Percentiles rank a stretch among this genome's conserved stretches.
Conservation (phyloP, 2,888 invertebrate species). For the Lathronympha strigana region DNA sequence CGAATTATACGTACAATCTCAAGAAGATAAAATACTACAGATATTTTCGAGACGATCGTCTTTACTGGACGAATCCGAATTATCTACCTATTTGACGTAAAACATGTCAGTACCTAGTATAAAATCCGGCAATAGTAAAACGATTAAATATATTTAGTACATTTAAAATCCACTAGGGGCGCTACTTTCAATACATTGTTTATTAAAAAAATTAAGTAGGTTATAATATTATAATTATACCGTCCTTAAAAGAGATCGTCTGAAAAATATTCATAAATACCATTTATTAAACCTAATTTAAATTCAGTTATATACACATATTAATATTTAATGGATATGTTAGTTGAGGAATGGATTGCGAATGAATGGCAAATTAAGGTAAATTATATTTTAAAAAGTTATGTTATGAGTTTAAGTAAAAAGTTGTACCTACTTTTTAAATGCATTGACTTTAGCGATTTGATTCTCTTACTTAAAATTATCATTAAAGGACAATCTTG, state of each 20-base stretch:
- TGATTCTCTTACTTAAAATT: slow-evolving; percentile 31
- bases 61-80: slow-evolving; percentile 1
- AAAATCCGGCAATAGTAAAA: background rate
- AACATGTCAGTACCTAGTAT: slow-evolving; percentile 13
- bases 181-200: background rate
- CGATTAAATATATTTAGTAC: background rate
- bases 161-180: background rate
- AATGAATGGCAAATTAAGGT: slow-evolving; percentile 9
- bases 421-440: background rate
- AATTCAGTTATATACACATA: slow-evolving; percentile 65
- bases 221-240: background rate
- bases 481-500: slow-evolving; percentile 30
- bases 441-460: background rate
- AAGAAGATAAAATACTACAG: slow-evolving; percentile 32
- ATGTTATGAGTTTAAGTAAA: background rate
- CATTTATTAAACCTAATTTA: slow-evolving; percentile 43
- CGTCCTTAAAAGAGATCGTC: slow-evolving; percentile 23
- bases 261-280: slow-evolving; percentile 34
- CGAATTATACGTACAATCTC: slow-evolving; percentile 39
- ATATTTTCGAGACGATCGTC: slow-evolving; percentile 31
- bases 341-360: slow-evolving; percentile 50
- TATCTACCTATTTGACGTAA: background rate
- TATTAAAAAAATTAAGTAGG: background rate
- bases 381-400: background rate
- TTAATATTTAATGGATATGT: slow-evolving; percentile 59